A percentile compares a stretch with the other conserved stretches of the same genome.
Evolutionary conservation across 2,888 invertebrate genomes (phyloP).

Genomic region (Cancer borealis): DNA sequence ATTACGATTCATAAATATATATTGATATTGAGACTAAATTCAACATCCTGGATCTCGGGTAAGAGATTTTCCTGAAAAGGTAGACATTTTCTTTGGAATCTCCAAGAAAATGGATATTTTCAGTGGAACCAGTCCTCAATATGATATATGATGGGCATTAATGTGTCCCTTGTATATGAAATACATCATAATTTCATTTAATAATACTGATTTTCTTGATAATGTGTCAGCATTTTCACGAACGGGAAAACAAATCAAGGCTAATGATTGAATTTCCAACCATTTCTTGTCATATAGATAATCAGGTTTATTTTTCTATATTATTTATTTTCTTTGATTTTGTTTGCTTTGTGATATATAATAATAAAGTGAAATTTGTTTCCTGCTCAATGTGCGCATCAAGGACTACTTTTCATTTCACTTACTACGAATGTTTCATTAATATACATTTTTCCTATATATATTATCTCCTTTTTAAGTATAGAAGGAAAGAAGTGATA

Average conservation of each 20-base stretch:
- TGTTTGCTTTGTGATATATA: too few relatives aligned
- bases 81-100: conserved; percentile 59
- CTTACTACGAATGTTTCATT: not conserved
- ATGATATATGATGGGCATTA: not conserved
- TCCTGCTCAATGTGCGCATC: not conserved
- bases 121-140: not conserved
- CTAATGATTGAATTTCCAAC: too few relatives aligned
- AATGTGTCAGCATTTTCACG: not conserved
- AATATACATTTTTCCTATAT: not conserved
- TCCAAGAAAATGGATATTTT: not conserved
- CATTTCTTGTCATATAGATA: too few relatives aligned
- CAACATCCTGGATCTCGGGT: not conserved
- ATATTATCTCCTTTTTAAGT: not conserved
- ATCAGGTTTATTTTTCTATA: too few relatives aligned
- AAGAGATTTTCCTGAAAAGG: conserved; percentile 59
- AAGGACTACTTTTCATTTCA: not conserved
- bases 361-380: too few relatives aligned
- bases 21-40: not conserved
- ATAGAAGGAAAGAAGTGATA: too few relatives aligned
- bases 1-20: not conserved
- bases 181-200: not conserved
- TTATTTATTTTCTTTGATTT: too few relatives aligned
- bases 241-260: not conserved
- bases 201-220: not conserved
- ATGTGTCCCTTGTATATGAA: not conserved